Conservation (phyloP, 2,113 vertebrate species). For the Epinephelus lanceolatus region DNA sequence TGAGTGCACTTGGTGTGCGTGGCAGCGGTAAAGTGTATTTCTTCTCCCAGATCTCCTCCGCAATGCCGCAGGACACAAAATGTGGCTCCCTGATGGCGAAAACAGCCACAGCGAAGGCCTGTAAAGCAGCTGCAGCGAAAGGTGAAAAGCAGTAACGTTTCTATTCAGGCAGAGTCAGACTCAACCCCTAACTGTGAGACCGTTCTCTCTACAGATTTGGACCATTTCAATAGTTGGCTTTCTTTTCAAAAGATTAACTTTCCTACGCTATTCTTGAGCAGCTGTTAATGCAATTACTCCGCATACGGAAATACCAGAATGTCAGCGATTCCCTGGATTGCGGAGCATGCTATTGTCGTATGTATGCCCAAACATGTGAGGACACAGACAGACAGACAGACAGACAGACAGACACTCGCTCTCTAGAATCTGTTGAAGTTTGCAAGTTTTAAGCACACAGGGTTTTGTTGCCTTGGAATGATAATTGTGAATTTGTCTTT, state of each 20-base stretch:
- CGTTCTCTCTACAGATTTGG: slow-evolving; percentile 67
- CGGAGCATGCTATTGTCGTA: slow-evolving; percentile 59
- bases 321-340: slow-evolving; percentile 72
- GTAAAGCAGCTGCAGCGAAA: slow-evolving; percentile 66
- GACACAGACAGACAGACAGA: slow-evolving; percentile 10
- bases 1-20: slow-evolving; percentile 45
- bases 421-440: slow-evolving; percentile 76
- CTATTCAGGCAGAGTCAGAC: slow-evolving; percentile 55
- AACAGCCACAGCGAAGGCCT: slow-evolving; percentile 59
- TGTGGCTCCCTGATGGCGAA: slow-evolving; percentile 69
- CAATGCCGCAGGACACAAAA: slow-evolving; percentile 41
- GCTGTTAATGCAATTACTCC: slow-evolving; percentile 76
- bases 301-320: slow-evolving; percentile 74
- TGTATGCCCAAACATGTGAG: slow-evolving; percentile 60
- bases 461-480: slow-evolving; percentile 75
- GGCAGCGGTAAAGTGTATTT: slow-evolving; percentile 21
- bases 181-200: slow-evolving; percentile 49
- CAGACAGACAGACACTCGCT: slow-evolving; percentile 22
- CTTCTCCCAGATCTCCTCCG: slow-evolving; percentile 48
- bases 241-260: slow-evolving; percentile 71
- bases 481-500: slow-evolving; percentile 73
- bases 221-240: slow-evolving; percentile 70
- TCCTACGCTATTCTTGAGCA: slow-evolving; percentile 64
- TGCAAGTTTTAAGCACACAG: slow-evolving; percentile 72
- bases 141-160: slow-evolving; percentile 61